phyloP scores from a whole-genome alignment of 2,797 vertebrate species.

The Iguana delicatissima region DNA sequence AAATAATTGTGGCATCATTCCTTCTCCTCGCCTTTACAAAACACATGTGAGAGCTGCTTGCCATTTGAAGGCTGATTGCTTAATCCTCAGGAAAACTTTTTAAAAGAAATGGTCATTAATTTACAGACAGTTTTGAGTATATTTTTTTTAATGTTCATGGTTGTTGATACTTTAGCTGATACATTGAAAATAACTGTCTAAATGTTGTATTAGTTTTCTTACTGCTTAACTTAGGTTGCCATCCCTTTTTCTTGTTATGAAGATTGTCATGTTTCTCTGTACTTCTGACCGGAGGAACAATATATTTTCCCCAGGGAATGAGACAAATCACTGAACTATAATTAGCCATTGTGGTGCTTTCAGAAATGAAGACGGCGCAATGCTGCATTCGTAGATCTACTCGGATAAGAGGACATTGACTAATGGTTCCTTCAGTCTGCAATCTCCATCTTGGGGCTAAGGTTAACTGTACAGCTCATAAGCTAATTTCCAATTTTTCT shows the following conservation, averaged over 20 bases:
- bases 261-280: not conserved
- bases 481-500: too few relatives aligned
- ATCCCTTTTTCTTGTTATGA: not conserved
- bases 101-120: not conserved
- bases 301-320: not conserved
- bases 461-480: too few relatives aligned
- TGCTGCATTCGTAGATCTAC: too few relatives aligned
- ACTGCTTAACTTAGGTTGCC: not conserved
- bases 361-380: not conserved
- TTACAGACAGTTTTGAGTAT: not conserved
- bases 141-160: conserved; percentile 5
- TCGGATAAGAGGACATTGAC: too few relatives aligned
- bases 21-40: conserved; percentile 34
- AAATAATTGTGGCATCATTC: conserved; percentile 24
- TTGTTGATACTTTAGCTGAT: not conserved
- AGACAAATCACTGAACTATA: not conserved
- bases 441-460: too few relatives aligned
- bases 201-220: not conserved
- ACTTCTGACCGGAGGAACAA: not conserved
- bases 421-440: too few relatives aligned
- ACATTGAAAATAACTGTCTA: not conserved
- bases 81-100: not conserved
- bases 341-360: not conserved
- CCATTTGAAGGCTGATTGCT: too few relatives aligned
- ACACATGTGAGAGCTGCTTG: not conserved